Evolutionary conservation across 2,888 invertebrate genomes (phyloP).

Genomic region (Ephialtes manifestator): DNA sequence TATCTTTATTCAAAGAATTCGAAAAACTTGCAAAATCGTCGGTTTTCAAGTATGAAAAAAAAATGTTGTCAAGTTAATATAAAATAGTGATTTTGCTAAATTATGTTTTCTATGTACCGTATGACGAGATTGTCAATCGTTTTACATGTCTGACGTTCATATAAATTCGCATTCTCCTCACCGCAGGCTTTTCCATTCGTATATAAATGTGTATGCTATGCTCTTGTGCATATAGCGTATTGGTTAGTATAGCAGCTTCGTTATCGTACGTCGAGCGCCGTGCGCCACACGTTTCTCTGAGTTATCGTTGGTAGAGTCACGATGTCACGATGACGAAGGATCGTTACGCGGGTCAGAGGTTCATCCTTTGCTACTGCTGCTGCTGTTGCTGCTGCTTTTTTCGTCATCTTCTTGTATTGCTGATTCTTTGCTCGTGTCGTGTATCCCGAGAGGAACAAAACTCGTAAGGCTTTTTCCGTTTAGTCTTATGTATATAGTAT

Average conservation of each 20-base stretch:
- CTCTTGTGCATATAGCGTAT: not conserved
- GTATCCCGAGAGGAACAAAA: conserved; percentile 6
- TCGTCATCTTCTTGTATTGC: not conserved
- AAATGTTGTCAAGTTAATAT: too few relatives aligned
- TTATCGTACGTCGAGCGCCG: not conserved
- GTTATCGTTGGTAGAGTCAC: conserved; percentile 52
- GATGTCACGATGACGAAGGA: conserved; percentile 67
- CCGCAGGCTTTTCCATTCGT: conserved; percentile 9
- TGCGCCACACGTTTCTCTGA: conserved; percentile 28
- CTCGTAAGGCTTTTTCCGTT: conserved; percentile 20
- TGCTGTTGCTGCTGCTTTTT: conserved; percentile 19
- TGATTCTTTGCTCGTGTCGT: conserved; percentile 24
- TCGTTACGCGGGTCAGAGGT: conserved; percentile 59
- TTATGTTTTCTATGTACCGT: not conserved
- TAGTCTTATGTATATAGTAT: not conserved
- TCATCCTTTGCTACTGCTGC: conserved; percentile 23
- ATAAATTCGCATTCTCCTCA: conserved; percentile 11
- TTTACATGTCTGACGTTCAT: not conserved
- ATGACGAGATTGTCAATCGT: not conserved
- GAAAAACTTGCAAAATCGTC: too few relatives aligned
- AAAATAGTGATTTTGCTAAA: too few relatives aligned
- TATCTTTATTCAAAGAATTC: too few relatives aligned
- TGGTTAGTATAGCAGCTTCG: not conserved
- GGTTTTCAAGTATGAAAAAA: too few relatives aligned
- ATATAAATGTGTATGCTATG: not conserved